Conservation (phyloP, 2,113 vertebrate species). For the Grallaria varia region DNA sequence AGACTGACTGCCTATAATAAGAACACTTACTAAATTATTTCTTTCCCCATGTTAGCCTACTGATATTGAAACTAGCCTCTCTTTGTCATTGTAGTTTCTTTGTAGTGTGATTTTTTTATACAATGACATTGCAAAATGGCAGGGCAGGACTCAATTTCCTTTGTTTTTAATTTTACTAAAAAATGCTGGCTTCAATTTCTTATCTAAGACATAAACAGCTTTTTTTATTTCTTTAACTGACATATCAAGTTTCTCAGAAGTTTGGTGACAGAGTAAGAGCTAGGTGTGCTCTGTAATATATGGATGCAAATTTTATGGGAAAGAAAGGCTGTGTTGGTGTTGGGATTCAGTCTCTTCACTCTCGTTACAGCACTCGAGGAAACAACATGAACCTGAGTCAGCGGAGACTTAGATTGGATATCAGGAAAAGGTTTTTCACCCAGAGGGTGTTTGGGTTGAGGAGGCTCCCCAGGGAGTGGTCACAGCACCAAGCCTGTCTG, state of each 20-base stretch:
- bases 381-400: background rate
- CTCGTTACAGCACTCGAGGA: background rate
- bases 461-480: background rate
- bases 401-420: background rate
- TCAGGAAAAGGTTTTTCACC: background rate
- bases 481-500: background rate
- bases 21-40: background rate
- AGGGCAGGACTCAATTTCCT: background rate
- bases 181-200: background rate
- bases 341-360: background rate
- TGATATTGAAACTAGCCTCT: background rate
- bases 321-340: background rate
- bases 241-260: background rate
- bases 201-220: background rate
- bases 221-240: background rate
- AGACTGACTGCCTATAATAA: background rate
- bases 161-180: background rate
- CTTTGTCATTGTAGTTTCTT: background rate
- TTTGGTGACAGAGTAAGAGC: background rate
- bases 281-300: background rate
- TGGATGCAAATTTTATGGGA: background rate
- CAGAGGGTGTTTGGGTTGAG: background rate
- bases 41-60: background rate
- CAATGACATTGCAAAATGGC: background rate
- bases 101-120: background rate